Conservation (phyloP, 2,797 vertebrate genomes). For the Pampus argenteus region DNA sequence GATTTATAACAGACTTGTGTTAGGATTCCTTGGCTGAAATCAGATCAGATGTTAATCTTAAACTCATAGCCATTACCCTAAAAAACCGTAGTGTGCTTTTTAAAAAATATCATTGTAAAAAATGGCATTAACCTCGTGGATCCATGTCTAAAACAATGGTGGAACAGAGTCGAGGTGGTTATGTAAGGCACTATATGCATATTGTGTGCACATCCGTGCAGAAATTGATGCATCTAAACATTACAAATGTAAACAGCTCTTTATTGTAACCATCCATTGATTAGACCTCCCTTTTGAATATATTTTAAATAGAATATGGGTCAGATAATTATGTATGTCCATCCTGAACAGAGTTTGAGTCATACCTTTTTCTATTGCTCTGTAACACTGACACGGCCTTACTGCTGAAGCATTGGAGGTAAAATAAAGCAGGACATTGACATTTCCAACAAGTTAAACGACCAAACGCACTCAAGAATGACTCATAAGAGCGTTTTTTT, state of each 20-base stretch:
- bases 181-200: constrained; percentile 14
- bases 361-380: constrained; percentile 4
- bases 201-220: not conserved
- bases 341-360: constrained; percentile 18
- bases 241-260: not conserved
- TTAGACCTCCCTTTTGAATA: constrained; percentile 12
- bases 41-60: constrained; percentile 76
- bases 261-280: constrained; percentile 2
- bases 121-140: constrained; percentile 31
- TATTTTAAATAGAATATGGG: constrained; percentile 1
- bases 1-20: constrained; percentile 71
- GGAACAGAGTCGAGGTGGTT: constrained; percentile 10
- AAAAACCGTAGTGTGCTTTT: constrained; percentile 41
- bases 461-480: too few species aligned
- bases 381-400: not conserved
- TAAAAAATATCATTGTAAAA: constrained; percentile 34
- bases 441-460: too few species aligned
- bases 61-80: constrained; percentile 51
- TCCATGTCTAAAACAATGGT: constrained; percentile 32
- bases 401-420: not conserved
- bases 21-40: constrained; percentile 69
- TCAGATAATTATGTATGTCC: constrained; percentile 17
- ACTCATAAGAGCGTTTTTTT: too few species aligned
- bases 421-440: too few species aligned
- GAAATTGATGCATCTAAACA: not conserved